Evolutionary conservation across 2,888 invertebrate genomes (phyloP), one percentile per base, ranked within the genome.

Genomic region (Drosophila neotestacea): DNA sequence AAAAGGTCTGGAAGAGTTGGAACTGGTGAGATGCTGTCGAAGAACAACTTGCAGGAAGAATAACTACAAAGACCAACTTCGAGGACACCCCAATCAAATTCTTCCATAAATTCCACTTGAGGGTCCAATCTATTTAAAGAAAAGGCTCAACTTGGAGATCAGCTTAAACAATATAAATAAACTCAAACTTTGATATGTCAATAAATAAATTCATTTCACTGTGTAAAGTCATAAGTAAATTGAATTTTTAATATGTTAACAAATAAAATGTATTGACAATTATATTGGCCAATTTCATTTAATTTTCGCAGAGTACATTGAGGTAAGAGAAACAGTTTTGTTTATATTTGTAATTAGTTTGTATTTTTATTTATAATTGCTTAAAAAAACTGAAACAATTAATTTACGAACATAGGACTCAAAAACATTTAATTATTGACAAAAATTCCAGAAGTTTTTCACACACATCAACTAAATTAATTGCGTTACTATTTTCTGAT

Each of bases 281-380:
- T 41, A 16, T 51, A 13, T 7, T 16, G 9, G 11, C 27, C 28
- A 1, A 41, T 16, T 30, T n/a, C 0, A 11, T 4, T 16, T 32
- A 11, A 3, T 32, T 6, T 36, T 39, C 28, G 22, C 22, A 10
- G 0, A 11, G 6, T 52, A 7, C 4, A 10, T 4, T 16, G 22
- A 50, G 13, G 66, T 46, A 38, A 73, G 39, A 41, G 42, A 85
- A 73, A 77, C 27, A 27, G 11, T 10, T 42, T 56, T 5, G 6
- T 27, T 65, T 79, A 70, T 88, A 79, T 81, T 88, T 79, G 75
- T 88, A 77, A 87, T 87, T 85, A 89, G 78, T 85, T 85, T 81
- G 70, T 85, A 87, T 77, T 85, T 88, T 85, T 86, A 89, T 89
- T 85, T 85, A 73, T 87, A 82, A 87, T 87, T 82, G 80, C 81